Conservation (phyloP, 1,140 invertebrate genomes). For the Eriocheir sinensis region DNA sequence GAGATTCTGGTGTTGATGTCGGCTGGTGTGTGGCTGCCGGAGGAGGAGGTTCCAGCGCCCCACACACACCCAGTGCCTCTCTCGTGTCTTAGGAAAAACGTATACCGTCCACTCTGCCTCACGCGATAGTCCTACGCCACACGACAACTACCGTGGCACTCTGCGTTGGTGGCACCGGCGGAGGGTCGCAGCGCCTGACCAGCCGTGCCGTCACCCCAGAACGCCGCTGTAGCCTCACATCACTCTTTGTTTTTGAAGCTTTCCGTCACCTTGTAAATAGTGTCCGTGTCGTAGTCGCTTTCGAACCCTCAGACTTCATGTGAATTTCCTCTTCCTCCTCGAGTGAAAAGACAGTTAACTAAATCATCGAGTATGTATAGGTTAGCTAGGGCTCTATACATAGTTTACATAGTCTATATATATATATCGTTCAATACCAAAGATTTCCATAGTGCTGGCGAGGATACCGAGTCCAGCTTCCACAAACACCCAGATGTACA, state of each 20-base stretch:
- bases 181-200: not conserved
- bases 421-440: conserved; percentile 44
- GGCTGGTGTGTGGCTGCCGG: not conserved
- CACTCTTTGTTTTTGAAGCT: no score
- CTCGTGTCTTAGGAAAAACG: conserved; percentile 64
- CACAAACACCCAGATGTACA: not conserved
- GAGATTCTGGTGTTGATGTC: not conserved
- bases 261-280: not conserved
- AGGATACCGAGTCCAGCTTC: not conserved
- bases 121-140: not conserved
- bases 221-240: no score
- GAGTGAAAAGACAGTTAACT: not conserved
- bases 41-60: not conserved
- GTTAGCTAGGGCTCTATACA: no score
- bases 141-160: not conserved
- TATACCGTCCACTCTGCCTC: conserved; percentile 73
- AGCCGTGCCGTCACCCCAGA: no score
- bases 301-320: no score
- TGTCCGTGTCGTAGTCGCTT: conserved; percentile 31
- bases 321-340: no score
- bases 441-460: conserved; percentile 32
- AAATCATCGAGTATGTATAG: not conserved
- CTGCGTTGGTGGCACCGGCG: not conserved
- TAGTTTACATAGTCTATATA: no score
- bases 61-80: conserved; percentile 58